Conservation (phyloP, 2,888 invertebrate genomes). For the Melipona bicolor region DNA sequence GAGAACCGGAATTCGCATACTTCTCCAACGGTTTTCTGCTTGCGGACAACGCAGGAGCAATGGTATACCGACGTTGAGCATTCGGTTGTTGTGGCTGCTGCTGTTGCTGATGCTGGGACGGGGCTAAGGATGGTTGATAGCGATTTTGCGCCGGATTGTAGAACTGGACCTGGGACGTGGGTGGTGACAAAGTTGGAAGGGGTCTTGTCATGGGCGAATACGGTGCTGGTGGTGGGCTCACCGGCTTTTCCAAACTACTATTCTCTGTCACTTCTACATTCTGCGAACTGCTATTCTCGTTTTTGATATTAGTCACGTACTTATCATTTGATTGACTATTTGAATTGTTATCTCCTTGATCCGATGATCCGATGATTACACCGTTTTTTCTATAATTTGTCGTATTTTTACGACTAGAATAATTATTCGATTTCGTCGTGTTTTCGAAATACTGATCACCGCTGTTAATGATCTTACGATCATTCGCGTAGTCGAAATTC, state of each 20-base stretch:
- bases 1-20: conserved; percentile 65
- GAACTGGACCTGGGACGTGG: conserved; percentile 81
- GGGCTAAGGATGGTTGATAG: conserved; percentile 73
- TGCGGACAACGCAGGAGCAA: conserved; percentile 56
- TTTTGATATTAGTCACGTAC: conserved; percentile 35
- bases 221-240: conserved; percentile 78
- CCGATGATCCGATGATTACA: conserved; percentile 36
- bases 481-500: conserved; percentile 64
- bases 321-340: conserved; percentile 45
- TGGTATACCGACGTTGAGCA: conserved; percentile 71
- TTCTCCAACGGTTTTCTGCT: conserved; percentile 70
- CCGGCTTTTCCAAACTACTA: conserved; percentile 64
- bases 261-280: conserved; percentile 14
- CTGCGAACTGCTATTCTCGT: conserved; percentile 25
- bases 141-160: conserved; percentile 75
- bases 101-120: conserved; percentile 64
- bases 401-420: conserved; percentile 57
- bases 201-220: conserved; percentile 79
- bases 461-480: conserved; percentile 51
- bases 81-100: conserved; percentile 38
- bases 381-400: conserved; percentile 51
- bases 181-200: conserved; percentile 79
- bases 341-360: conserved; percentile 25
- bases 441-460: conserved; percentile 61
- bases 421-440: conserved; percentile 38